Evolutionary conservation across 2,797 vertebrate genomes (phyloP).

Genomic region (Netta rufina): DNA sequence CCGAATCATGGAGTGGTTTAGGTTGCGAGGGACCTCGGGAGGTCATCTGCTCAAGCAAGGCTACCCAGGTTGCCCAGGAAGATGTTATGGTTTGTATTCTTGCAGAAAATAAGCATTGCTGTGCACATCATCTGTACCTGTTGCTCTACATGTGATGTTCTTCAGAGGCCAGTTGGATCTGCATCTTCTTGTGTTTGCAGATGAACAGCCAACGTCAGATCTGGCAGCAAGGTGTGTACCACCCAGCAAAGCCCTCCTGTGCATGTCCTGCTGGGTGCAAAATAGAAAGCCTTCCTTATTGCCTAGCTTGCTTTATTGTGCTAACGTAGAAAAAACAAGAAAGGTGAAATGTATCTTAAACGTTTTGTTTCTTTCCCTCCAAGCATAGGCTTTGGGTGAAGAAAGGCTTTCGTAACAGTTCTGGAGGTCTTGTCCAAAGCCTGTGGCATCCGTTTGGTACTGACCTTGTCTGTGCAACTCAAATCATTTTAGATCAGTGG

Average conservation of each 20-base stretch:
- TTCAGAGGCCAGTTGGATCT: neutral
- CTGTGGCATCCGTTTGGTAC: neutral
- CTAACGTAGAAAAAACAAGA: neutral
- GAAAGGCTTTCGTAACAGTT: neutral
- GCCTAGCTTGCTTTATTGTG: neutral
- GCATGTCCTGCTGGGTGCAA: neutral
- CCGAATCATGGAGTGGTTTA: neutral
- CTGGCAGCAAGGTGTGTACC: neutral
- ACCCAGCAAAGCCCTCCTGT: neutral
- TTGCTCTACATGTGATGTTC: neutral
- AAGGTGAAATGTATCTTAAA: neutral
- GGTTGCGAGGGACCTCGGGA: neutral
- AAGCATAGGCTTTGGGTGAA: neutral
- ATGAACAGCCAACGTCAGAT: neutral
- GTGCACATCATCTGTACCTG: neutral
- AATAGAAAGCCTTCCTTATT: neutral
- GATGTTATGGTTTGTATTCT: neutral
- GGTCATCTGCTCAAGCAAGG: neutral
- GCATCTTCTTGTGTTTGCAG: neutral
- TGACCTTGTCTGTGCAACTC: neutral
- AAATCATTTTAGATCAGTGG: neutral
- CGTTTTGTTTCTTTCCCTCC: rapidly evolving
- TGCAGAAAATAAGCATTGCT: neutral
- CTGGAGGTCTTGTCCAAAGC: neutral
- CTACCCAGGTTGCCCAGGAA: neutral